Evolutionary conservation across 53 echinoderm and acorn worm species (phyloP).

Genomic region (Stichopus horrens): DNA sequence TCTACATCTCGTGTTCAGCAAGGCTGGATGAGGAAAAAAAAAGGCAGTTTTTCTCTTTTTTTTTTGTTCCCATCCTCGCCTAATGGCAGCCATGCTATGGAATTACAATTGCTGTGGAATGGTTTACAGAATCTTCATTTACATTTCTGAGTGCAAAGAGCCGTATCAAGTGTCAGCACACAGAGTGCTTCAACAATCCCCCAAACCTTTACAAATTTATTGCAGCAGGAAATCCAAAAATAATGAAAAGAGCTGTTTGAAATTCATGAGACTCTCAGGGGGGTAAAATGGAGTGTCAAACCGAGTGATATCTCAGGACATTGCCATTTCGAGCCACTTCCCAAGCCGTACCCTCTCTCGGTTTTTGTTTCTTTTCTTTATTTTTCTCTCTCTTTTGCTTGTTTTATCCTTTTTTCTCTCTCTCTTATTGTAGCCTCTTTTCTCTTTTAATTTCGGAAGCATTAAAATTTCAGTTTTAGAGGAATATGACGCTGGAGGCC

Average conservation of each 20-base stretch:
- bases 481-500: slow-evolving; percentile 36
- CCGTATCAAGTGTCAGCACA: slow-evolving; percentile 17
- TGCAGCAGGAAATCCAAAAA: slow-evolving; percentile 22
- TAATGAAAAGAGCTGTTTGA: slow-evolving; percentile 27
- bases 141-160: slow-evolving; percentile 27
- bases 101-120: not conserved
- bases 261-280: slow-evolving; percentile 38
- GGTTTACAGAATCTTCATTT: slow-evolving; percentile 23
- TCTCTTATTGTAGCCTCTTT: too few species aligned
- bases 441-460: slow-evolving; percentile 28
- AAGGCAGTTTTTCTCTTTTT: not conserved
- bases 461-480: slow-evolving; percentile 41
- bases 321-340: slow-evolving; percentile 12
- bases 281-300: slow-evolving; percentile 21
- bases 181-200: slow-evolving; percentile 8
- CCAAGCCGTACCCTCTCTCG: not conserved
- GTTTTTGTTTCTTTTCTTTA: too few species aligned
- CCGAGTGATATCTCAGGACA: slow-evolving; percentile 21
- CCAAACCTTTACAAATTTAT: slow-evolving; percentile 17
- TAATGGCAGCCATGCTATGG: not conserved
- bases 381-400: too few species aligned
- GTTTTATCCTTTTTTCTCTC: not conserved
- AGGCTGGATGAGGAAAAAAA: not conserved
- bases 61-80: not conserved
- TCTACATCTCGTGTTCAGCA: not conserved